phyloP scores from a whole-genome alignment of 2,113 vertebrate genomes.

The Oriolus oriolus region DNA sequence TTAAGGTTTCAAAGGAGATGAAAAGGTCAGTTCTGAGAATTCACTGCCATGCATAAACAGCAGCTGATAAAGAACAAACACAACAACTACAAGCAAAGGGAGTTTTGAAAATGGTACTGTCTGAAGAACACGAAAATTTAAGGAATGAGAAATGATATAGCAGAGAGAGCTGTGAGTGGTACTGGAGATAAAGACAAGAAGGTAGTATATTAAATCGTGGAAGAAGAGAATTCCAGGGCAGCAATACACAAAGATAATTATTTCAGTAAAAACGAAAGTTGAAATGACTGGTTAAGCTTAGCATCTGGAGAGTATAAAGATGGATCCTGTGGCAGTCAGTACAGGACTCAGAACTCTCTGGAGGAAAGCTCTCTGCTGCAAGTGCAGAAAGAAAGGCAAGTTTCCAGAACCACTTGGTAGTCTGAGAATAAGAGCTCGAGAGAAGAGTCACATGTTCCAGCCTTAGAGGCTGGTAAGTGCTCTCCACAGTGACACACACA shows the following conservation, averaged over 20 bases:
- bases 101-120: neutral
- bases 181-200: neutral
- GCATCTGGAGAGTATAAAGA: neutral
- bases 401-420: neutral
- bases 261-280: neutral
- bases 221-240: neutral
- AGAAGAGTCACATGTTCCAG: neutral
- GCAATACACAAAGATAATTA: neutral
- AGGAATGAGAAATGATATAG: neutral
- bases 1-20: neutral
- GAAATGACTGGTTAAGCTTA: neutral
- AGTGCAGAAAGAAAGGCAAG: neutral
- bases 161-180: neutral
- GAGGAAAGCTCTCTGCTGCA: neutral
- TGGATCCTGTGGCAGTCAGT: neutral
- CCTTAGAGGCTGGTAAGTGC: neutral
- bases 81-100: neutral
- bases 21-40: neutral
- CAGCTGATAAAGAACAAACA: neutral
- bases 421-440: accelerated
- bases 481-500: neutral
- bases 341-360: neutral
- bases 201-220: neutral
- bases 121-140: neutral
- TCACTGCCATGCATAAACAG: neutral